These are phyloP conservation scores for Mystacornis crossleyi DNA, from an alignment of 2,113 vertebrate species.

Conservation along the genomic window DNA sequence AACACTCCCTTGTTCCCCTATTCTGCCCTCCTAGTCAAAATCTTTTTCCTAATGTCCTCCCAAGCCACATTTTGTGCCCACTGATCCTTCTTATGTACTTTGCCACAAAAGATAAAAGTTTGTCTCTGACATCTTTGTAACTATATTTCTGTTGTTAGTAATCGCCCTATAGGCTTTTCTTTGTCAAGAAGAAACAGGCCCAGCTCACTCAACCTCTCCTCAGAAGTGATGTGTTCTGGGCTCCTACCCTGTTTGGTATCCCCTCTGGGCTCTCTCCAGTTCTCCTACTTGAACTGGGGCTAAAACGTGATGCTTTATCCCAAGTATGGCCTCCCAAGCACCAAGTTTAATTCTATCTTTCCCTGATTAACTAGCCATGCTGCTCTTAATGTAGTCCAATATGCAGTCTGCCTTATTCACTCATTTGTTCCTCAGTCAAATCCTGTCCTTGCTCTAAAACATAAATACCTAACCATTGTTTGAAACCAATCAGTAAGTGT, in stretches of 20 bases:
- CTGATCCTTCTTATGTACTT: not conserved
- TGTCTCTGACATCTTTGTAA: not conserved
- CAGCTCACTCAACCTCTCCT: not conserved
- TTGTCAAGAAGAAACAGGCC: not conserved
- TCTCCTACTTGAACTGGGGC: not conserved
- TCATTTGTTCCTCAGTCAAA: not conserved
- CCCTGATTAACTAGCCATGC: not conserved
- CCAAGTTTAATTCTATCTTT: not conserved
- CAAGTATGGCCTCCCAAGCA: not conserved
- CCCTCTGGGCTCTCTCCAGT: not conserved
- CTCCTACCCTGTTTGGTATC: not conserved
- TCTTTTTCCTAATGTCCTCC: not conserved
- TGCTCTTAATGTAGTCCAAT: not conserved
- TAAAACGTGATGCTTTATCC: not conserved
- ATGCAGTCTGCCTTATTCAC: not conserved
- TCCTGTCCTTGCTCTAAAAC: not conserved
- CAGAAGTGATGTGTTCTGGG: not conserved
- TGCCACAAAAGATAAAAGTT: not conserved
- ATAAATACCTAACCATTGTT: not conserved
- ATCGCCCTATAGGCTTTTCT: not conserved
- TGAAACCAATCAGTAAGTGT: not conserved
- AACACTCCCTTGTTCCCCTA: not conserved
- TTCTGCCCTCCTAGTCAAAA: not conserved
- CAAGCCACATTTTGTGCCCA: not conserved
- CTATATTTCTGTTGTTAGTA: not conserved